Evolutionary conservation across 2,888 invertebrate genomes (phyloP).

Genomic region (Lithophane ornitopus): DNA sequence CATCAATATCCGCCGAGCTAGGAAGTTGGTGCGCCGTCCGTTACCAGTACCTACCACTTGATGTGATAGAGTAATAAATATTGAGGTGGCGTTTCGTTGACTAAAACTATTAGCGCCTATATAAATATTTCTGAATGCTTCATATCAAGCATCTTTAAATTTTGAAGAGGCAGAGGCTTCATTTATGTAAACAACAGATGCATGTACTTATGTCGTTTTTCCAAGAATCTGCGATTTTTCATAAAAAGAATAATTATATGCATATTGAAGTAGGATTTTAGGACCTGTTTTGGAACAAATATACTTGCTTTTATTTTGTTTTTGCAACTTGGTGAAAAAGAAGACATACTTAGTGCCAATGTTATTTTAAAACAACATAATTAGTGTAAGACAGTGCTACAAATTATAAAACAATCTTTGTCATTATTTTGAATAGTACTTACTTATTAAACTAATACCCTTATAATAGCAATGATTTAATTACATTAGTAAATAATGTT

Average conservation of each 20-base stretch:
- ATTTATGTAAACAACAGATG: constrained; percentile 25
- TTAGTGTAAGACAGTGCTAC: neutral
- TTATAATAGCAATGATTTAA: neutral
- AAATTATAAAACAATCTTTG: neutral
- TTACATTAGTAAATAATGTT: neutral
- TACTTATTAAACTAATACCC: neutral
- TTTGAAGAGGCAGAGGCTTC: neutral
- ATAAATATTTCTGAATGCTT: constrained; percentile 34
- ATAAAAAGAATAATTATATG: neutral
- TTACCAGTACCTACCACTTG: constrained; percentile 33
- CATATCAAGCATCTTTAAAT: constrained; percentile 7
- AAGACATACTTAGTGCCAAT: neutral
- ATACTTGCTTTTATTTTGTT: constrained; percentile 10
- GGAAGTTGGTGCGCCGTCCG: constrained; percentile 54
- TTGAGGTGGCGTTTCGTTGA: constrained; percentile 49
- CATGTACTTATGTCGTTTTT: neutral
- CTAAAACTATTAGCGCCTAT: constrained; percentile 27
- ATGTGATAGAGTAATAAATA: constrained; percentile 58
- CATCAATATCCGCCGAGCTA: constrained; percentile 73
- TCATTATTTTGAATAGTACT: neutral
- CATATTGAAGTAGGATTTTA: neutral
- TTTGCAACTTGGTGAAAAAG: neutral
- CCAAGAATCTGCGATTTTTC: neutral
- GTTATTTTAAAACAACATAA: neutral
- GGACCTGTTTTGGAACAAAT: constrained; percentile 17